Conservation (phyloP, 2,113 vertebrate genomes). For the Albula glossodonta region DNA sequence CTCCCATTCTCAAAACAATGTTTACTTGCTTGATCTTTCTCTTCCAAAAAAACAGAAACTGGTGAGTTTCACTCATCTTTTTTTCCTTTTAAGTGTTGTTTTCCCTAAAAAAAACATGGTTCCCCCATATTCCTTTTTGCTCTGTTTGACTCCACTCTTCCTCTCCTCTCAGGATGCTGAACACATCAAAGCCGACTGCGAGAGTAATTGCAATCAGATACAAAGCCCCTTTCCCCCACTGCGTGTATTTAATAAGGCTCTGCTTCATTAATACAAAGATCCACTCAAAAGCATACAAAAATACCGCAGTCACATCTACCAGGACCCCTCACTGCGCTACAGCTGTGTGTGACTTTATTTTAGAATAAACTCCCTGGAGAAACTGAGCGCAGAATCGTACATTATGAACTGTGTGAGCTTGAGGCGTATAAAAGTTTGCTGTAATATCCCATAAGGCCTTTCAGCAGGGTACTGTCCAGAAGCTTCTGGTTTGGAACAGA, state of each 20-base stretch:
- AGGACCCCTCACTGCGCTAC: background rate
- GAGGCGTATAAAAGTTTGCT: background rate
- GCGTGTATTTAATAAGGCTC: constrained; percentile 13
- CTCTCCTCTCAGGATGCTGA: background rate
- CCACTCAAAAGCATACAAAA: background rate
- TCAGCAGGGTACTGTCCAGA: background rate
- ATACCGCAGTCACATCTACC: background rate
- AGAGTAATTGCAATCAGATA: background rate
- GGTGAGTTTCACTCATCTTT: background rate
- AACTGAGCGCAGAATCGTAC: background rate
- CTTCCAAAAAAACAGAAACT: background rate
- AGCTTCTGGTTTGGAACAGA: background rate
- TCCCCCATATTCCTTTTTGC: background rate
- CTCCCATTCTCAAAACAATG: background rate
- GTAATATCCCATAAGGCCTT: background rate
- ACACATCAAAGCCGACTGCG: background rate
- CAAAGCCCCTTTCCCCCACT: background rate
- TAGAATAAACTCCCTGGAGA: background rate
- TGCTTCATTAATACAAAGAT: constrained; percentile 12
- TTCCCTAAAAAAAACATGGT: background rate
- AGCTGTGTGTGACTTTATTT: background rate
- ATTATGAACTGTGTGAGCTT: background rate
- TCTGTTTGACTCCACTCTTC: background rate
- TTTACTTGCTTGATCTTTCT: background rate
- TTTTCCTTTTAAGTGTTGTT: background rate